A percentile compares a stretch with the other conserved stretches of the same genome.
phyloP scores from a whole-genome alignment of 2,888 invertebrate species.

The Spilarctia lutea region DNA sequence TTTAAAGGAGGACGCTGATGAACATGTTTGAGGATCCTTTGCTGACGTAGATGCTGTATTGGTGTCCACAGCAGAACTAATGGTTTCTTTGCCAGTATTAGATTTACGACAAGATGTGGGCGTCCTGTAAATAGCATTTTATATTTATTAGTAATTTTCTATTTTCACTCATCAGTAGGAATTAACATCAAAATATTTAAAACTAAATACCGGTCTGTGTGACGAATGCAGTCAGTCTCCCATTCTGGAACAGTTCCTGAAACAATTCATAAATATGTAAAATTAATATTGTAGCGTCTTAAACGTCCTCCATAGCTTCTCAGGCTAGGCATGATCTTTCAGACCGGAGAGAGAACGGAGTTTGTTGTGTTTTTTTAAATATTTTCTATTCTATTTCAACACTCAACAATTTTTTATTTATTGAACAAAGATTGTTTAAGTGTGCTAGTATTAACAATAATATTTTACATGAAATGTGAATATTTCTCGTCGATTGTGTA shows the following conservation, averaged over 20 bases:
- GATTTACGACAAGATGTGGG: slow-evolving; percentile 27
- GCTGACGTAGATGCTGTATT: slow-evolving; percentile 12
- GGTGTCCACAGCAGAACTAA: neutral
- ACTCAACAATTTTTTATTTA: no score
- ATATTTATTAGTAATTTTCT: neutral
- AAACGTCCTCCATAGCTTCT: neutral
- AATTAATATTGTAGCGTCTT: neutral
- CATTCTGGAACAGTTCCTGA: slow-evolving; percentile 13
- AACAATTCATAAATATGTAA: neutral
- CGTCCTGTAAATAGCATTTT: slow-evolving; percentile 27
- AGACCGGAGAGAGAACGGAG: no score
- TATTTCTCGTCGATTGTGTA: no score
- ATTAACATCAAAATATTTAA: neutral
- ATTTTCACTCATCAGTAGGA: neutral
- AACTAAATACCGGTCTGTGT: slow-evolving; percentile 12
- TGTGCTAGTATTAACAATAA: no score
- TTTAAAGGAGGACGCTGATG: slow-evolving; percentile 67
- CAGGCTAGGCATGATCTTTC: neutral
- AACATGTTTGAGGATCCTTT: slow-evolving; percentile 58
- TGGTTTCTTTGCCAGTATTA: slow-evolving; percentile 29
- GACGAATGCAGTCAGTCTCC: slow-evolving; percentile 9
- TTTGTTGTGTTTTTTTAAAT: no score
- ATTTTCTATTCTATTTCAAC: no score
- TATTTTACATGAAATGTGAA: neutral
- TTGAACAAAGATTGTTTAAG: no score